Conservation (phyloP, 1,140 invertebrate genomes). For the Trypoxylus dichotomus region DNA sequence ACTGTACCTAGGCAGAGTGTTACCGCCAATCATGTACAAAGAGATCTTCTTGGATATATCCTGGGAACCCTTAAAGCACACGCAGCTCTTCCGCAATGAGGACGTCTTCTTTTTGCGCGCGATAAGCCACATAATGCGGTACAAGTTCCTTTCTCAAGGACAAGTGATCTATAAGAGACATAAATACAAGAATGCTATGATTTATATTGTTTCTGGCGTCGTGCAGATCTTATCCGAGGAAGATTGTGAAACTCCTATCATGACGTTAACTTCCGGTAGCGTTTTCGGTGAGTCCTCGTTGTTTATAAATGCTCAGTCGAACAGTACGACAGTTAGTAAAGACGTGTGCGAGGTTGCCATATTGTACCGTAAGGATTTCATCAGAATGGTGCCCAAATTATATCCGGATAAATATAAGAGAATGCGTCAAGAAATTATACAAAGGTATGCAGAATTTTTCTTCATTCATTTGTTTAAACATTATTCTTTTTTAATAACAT, state of each 20-base stretch:
- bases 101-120: slow-evolving; percentile 29
- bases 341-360: slow-evolving; percentile 33
- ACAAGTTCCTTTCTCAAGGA: slow-evolving; percentile 6
- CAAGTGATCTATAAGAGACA: slow-evolving; percentile 28
- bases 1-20: background rate
- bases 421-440: background rate
- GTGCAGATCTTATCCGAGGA: slow-evolving; percentile 37
- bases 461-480: no score
- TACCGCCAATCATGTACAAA: slow-evolving; percentile 29
- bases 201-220: slow-evolving; percentile 35
- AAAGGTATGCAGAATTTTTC: background rate
- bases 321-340: slow-evolving; percentile 33
- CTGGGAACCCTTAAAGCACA: slow-evolving; percentile 35
- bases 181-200: slow-evolving; percentile 28
- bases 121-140: background rate
- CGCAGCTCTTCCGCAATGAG: slow-evolving; percentile 33
- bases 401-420: slow-evolving; percentile 31
- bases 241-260: slow-evolving; percentile 37
- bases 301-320: slow-evolving; percentile 28
- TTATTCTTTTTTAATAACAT: no score
- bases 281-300: slow-evolving; percentile 34
- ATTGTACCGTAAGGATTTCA: slow-evolving; percentile 30
- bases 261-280: slow-evolving; percentile 33
- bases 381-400: slow-evolving; percentile 3
- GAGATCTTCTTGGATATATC: slow-evolving; percentile 34